Percentiles rank a stretch among this genome's conserved stretches.
Conservation (phyloP, 2,113 vertebrate genomes). For the Copsychus sechellarum region DNA sequence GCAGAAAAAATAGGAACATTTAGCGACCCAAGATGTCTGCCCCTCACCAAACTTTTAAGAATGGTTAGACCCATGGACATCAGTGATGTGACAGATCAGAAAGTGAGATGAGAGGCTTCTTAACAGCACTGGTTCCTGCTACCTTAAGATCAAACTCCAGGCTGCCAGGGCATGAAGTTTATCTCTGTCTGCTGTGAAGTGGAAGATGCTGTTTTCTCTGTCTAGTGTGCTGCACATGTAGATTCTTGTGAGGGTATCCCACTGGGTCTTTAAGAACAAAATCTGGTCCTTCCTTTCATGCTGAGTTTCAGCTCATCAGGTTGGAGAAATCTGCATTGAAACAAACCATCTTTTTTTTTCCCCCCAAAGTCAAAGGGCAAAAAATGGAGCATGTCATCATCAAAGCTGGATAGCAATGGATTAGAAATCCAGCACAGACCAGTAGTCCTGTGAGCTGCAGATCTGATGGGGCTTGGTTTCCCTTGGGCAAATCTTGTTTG, state of each 20-base stretch:
- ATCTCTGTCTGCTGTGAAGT: neutral
- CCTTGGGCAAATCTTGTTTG: neutral
- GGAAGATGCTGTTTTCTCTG: neutral
- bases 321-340: neutral
- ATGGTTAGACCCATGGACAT: neutral
- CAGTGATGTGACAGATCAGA: neutral
- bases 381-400: neutral
- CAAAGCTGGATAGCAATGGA: neutral
- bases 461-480: neutral
- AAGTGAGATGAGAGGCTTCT: neutral
- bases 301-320: neutral
- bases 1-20: neutral
- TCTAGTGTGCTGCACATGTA: neutral
- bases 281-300: neutral
- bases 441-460: neutral
- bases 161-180: neutral
- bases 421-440: neutral
- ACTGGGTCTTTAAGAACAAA: neutral
- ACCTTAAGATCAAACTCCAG: neutral
- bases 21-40: neutral
- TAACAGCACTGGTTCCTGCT: neutral
- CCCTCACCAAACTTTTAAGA: neutral
- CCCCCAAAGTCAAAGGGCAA: neutral
- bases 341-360: neutral
- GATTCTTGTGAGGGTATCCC: neutral